Base-by-base conservation (phyloP, 2,113 vertebrate species). In the Centrocercus urophasianus region DNA sequence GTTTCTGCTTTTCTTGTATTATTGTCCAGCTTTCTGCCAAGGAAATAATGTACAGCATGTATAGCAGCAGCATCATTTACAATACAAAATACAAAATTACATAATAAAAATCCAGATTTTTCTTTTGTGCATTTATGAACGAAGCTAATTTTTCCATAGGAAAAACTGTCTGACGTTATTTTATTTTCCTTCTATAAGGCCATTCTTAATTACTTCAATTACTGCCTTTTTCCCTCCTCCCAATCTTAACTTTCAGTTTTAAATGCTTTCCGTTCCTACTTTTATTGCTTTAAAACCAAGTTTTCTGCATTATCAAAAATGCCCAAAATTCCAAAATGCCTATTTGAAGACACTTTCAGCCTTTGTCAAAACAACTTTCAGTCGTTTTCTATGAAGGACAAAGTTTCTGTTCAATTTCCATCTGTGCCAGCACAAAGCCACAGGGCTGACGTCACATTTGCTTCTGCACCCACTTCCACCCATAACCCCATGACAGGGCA, bases 71-170 rank as follows among this genome's bases (percentile, higher is more conserved):
- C 85, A 89, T 87, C 64, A 57, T 88, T 81, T 64, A 66, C 67
- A 93, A 81, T 57, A 70, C 57, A 86, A 80, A 95, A 91, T 66
- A 75, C 21, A 66, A 89, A 93, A 93, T 92, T 52, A 94, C 74
- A 75, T 64, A 85, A 72, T 78, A 75, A 75, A 93, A 93, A 69
- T 10, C 50, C 79, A 47, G 67, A 88, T 94, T 77, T 92, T 13
- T 71, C 78, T 71, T 96, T 86, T 95, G 76, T 25, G 28, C 38
- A 38, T 90, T 88, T 90, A 56, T 93, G 92, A 96, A 92, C 90
- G 86, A 88, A 86, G 59, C 61, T 90, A 73, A 91, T 94, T 92
- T 88, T 86, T 76, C 75, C 42, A 83, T 61, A 89, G 85, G 47
- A 93, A 93, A 94, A 85, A 85, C 67, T 65, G 38, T 59, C 80